Conservation (phyloP, 2,113 vertebrate species). For the Strix uralensis region DNA sequence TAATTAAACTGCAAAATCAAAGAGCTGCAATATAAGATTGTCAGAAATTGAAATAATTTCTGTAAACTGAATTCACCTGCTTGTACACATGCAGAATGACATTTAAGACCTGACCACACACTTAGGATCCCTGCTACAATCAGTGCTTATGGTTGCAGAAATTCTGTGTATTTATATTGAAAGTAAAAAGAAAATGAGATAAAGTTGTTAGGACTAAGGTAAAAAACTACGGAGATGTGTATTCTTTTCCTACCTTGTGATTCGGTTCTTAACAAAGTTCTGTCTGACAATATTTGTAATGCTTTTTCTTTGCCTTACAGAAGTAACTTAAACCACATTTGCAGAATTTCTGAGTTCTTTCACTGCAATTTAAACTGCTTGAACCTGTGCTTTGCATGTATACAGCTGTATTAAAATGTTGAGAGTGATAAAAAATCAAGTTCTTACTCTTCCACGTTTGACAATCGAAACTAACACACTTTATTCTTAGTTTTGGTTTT, state of each 20-base stretch:
- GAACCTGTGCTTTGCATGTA: not conserved
- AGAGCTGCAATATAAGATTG: not conserved
- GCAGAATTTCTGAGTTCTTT: not conserved
- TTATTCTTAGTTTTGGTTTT: not conserved
- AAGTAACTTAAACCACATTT: not conserved
- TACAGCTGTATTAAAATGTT: not conserved
- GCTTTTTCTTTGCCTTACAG: not conserved
- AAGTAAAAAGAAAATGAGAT: not conserved
- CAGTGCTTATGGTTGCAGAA: not conserved
- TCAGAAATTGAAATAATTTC: not conserved
- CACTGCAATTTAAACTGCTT: not conserved
- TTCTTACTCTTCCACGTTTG: not conserved
- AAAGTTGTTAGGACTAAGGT: not conserved
- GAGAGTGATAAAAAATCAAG: not conserved
- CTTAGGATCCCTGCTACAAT: not conserved
- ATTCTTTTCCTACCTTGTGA: not conserved
- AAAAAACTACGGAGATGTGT: accelerated
- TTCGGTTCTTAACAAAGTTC: not conserved
- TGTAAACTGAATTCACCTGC: not conserved
- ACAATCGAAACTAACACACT: not conserved
- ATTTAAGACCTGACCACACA: not conserved
- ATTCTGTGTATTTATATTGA: not conserved
- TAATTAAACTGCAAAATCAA: not conserved
- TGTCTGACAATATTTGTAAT: not conserved
- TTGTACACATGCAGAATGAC: not conserved